Evolutionary conservation across 2,797 vertebrate genomes (phyloP).

Genomic region (Brachyrhaphis roseni): DNA sequence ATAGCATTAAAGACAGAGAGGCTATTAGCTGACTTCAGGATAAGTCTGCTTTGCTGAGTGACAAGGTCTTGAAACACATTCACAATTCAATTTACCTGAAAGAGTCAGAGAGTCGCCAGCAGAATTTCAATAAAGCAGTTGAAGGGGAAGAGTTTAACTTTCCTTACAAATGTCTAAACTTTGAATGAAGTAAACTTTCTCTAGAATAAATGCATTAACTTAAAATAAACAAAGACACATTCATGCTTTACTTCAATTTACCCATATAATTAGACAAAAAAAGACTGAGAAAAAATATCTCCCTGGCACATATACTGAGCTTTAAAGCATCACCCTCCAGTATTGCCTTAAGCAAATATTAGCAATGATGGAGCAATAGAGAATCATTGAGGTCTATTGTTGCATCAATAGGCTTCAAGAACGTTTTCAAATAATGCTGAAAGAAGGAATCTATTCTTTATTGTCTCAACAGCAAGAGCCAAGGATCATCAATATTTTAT

Average conservation of each 20-base stretch:
- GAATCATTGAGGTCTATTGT: background rate
- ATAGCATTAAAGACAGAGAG: conserved; percentile 1
- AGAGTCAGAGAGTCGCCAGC: background rate
- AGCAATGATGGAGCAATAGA: background rate
- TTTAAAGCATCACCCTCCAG: background rate
- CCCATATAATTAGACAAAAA: background rate
- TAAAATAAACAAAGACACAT: background rate
- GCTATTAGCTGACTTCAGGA: conserved; percentile 4
- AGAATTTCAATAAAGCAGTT: conserved; percentile 1
- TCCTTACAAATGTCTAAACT: background rate
- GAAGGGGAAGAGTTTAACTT: background rate
- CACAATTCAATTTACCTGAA: conserved; percentile 1
- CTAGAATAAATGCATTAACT: background rate
- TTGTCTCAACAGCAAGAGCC: background rate
- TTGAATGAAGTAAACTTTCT: background rate
- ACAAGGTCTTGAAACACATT: background rate
- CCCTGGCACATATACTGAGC: background rate
- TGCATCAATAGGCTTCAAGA: background rate
- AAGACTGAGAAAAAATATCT: background rate
- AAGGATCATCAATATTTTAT: background rate
- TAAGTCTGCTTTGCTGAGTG: conserved; percentile 6
- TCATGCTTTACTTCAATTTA: background rate
- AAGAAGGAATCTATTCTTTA: background rate
- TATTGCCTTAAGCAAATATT: background rate
- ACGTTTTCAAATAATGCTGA: background rate